These are phyloP conservation scores for Solenopsis invicta DNA, from an alignment of 1,140 invertebrate species.

Conservation along the genomic window DNA sequence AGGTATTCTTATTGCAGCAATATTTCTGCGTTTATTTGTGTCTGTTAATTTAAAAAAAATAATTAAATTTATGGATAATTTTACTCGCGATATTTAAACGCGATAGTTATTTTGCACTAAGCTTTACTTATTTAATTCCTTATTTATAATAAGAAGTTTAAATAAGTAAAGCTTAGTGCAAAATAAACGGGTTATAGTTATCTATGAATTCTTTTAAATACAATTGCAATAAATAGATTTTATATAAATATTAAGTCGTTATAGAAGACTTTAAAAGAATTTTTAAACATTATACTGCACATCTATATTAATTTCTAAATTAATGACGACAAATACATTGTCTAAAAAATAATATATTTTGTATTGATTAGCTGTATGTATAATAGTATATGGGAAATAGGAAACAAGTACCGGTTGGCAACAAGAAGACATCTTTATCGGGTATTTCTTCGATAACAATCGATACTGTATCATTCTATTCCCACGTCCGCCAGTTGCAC, in stretches of 20 bases:
- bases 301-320: background rate
- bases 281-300: background rate
- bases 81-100: background rate
- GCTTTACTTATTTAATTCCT: background rate
- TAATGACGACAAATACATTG: background rate
- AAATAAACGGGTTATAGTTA: background rate
- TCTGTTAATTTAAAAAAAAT: constrained; percentile 51
- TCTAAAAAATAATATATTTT: background rate
- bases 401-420: constrained; percentile 35
- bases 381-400: background rate
- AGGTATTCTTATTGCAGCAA: background rate
- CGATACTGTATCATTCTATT: constrained; percentile 62
- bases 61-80: constrained; percentile 42
- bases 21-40: constrained; percentile 27
- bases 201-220: background rate
- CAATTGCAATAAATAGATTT: background rate
- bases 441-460: constrained; percentile 54
- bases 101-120: background rate
- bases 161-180: too few relatives aligned
- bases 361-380: background rate
- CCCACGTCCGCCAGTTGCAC: constrained; percentile 38
- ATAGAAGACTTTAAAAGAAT: background rate
- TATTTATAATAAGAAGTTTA: background rate
- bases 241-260: background rate
- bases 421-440: constrained; percentile 51